These are phyloP conservation scores for Cisticola juncidis DNA, from an alignment of 2,113 vertebrate genomes.

Conservation along the genomic window DNA sequence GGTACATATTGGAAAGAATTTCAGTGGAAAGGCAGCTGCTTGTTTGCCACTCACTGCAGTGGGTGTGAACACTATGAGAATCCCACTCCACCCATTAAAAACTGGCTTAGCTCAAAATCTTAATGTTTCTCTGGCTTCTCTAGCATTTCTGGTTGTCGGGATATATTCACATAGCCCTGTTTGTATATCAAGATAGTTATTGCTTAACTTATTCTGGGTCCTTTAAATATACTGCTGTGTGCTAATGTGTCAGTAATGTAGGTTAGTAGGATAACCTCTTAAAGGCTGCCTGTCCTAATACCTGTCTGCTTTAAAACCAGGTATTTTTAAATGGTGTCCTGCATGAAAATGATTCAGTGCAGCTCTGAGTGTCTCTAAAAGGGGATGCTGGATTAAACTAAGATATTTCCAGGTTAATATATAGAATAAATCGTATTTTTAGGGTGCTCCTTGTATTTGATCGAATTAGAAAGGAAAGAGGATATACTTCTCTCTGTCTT, in stretches of 20 bases:
- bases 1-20: neutral
- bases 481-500: neutral
- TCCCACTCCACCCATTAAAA: conserved; percentile 58
- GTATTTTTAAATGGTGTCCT: neutral
- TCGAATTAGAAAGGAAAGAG: neutral
- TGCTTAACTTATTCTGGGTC: neutral
- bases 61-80: conserved; percentile 40
- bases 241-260: conserved; percentile 26
- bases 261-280: conserved; percentile 49
- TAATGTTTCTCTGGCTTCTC: conserved; percentile 50
- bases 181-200: conserved; percentile 10
- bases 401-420: neutral
- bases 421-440: neutral
- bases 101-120: conserved; percentile 39
- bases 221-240: neutral
- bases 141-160: conserved; percentile 44
- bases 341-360: neutral
- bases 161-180: neutral
- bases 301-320: neutral
- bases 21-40: neutral
- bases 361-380: neutral
- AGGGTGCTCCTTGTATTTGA: neutral
- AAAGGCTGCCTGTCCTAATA: neutral
- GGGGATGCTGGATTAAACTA: neutral
- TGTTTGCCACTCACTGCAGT: neutral